Conservation (phyloP, 2,797 vertebrate species). For the Chaetodon trifasciatus region DNA sequence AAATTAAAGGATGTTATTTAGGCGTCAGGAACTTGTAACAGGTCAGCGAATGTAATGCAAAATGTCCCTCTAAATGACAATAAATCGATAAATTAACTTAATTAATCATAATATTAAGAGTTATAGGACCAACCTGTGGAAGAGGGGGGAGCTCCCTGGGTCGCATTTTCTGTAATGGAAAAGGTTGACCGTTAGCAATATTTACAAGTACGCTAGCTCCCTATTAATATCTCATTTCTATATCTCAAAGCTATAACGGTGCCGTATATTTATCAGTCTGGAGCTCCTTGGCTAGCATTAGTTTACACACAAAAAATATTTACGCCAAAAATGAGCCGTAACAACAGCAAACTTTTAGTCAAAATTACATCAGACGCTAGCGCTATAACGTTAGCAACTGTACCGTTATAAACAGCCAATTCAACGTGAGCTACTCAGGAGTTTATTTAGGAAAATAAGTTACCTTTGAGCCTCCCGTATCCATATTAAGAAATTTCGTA, state of each 20-base stretch:
- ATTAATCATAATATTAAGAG: too few relatives aligned
- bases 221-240: too few relatives aligned
- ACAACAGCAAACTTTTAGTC: neutral
- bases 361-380: neutral
- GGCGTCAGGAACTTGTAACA: too few relatives aligned
- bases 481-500: conserved; percentile 37
- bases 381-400: neutral
- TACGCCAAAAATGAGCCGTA: too few relatives aligned
- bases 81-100: too few relatives aligned
- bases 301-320: neutral
- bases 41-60: too few relatives aligned
- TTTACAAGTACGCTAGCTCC: neutral
- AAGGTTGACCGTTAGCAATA: neutral
- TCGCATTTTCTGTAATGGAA: conserved; percentile 47
- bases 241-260: neutral
- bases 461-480: conserved; percentile 56
- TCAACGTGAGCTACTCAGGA: neutral
- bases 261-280: neutral
- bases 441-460: neutral
- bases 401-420: too few relatives aligned
- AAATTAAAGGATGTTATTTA: accelerated
- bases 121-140: conserved; percentile 66
- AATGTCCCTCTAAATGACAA: too few relatives aligned
- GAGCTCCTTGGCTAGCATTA: neutral
- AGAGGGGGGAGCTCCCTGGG: conserved; percentile 82